These are phyloP conservation scores for Pagetopsis macropterus DNA, from an alignment of 2,797 vertebrate genomes.

Conservation along the genomic window DNA sequence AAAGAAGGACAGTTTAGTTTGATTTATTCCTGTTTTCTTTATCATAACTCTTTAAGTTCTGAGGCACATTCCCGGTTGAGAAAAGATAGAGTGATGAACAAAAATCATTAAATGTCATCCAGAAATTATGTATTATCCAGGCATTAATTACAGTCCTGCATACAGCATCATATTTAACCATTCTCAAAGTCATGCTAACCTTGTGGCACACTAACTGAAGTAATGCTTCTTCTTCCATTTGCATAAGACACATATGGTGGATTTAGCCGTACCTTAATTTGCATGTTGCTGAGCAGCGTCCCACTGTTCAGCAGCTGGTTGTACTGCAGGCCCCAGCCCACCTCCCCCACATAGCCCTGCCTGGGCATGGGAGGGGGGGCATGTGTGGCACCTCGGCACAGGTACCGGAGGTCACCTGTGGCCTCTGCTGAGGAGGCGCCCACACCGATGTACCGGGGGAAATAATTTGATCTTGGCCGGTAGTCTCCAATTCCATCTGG, in stretches of 20 bases:
- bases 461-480: conserved; percentile 74
- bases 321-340: conserved; percentile 81
- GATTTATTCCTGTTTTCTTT: not conserved
- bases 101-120: not conserved
- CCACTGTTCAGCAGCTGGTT: conserved; percentile 74
- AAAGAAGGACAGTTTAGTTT: conserved; percentile 3
- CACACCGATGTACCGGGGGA: conserved; percentile 68
- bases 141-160: not conserved
- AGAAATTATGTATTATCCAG: not conserved
- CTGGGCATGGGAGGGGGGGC: conserved; percentile 55
- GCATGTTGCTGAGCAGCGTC: conserved; percentile 73
- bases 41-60: not conserved
- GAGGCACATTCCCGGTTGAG: not conserved
- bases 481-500: conserved; percentile 83
- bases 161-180: conserved; percentile 1
- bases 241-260: not conserved
- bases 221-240: not conserved
- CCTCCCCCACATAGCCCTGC: conserved; percentile 67
- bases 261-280: conserved; percentile 80
- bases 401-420: conserved; percentile 78
- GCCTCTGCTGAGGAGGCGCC: conserved; percentile 64
- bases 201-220: not conserved
- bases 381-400: conserved; percentile 69
- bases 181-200: conserved; percentile 26
- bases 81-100: not conserved